A percentile compares a stretch with the other conserved stretches of the same genome.
Evolutionary conservation across 2,797 vertebrate species (phyloP).

Genomic region (Rhabdomys pumilio): DNA sequence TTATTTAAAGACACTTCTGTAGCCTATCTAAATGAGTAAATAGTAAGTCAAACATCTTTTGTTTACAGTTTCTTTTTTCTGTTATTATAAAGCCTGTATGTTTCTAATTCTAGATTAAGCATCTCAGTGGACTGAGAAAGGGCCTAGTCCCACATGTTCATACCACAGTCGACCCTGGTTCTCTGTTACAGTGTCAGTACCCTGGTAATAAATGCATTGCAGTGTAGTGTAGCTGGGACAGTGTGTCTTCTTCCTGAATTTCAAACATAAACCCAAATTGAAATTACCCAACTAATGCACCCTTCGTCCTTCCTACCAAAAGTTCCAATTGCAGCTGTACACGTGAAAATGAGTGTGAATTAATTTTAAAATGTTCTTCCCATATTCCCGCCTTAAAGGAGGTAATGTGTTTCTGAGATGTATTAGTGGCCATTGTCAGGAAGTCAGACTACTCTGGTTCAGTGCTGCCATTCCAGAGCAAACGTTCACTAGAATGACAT

Average conservation of each 20-base stretch:
- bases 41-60: neutral
- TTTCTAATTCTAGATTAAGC: neutral
- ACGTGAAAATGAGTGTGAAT: slow-evolving; percentile 41
- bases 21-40: slow-evolving; percentile 38
- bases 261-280: neutral
- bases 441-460: slow-evolving; percentile 62
- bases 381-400: slow-evolving; percentile 40
- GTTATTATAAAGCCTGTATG: neutral
- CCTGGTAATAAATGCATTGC: slow-evolving; percentile 22
- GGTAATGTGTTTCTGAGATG: neutral
- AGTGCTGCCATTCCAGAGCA: slow-evolving; percentile 42
- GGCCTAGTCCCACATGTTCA: neutral
- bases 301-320: slow-evolving; percentile 43
- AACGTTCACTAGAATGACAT: slow-evolving; percentile 17
- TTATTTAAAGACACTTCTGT: slow-evolving; percentile 31
- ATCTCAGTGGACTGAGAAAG: slow-evolving; percentile 14
- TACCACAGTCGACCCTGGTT: neutral
- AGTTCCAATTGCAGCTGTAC: neutral
- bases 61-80: slow-evolving; percentile 59
- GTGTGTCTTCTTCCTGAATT: slow-evolving; percentile 11
- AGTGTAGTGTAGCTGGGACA: neutral
- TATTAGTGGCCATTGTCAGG: slow-evolving; percentile 5
- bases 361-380: slow-evolving; percentile 40
- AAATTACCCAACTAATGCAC: slow-evolving; percentile 7
- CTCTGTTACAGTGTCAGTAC: neutral